These are phyloP conservation scores for Orcinus orca DNA, from an alignment of 2,113 vertebrate species.

Conservation along the genomic window DNA sequence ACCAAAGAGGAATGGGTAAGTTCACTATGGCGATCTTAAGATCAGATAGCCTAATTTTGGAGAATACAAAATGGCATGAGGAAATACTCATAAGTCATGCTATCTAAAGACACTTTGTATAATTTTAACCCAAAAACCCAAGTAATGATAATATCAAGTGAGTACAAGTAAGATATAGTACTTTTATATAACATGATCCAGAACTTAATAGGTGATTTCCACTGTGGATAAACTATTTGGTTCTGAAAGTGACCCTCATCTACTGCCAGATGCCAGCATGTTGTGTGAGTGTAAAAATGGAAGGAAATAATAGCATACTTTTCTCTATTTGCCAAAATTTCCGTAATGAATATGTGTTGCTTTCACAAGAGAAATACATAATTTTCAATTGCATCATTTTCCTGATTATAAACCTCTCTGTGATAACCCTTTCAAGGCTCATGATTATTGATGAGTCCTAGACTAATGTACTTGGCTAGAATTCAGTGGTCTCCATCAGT, in stretches of 20 bases:
- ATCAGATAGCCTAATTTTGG: not conserved
- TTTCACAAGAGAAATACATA: not conserved
- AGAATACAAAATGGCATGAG: not conserved
- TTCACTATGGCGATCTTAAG: not conserved
- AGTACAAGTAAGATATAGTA: not conserved
- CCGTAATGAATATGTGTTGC: not conserved
- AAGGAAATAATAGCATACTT: not conserved
- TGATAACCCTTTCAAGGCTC: not conserved
- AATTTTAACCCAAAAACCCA: not conserved
- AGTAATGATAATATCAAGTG: not conserved
- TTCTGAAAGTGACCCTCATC: not conserved
- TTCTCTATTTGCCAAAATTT: not conserved
- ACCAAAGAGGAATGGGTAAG: not conserved
- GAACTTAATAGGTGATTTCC: not conserved
- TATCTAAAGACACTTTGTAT: not conserved
- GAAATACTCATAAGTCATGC: not conserved
- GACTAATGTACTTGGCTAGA: not conserved
- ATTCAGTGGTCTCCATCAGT: not conserved
- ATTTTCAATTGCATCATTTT: slow-evolving; percentile 12
- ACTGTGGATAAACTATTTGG: not conserved
- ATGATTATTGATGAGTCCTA: not conserved
- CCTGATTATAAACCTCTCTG: not conserved
- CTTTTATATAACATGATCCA: not conserved
- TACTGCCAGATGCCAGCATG: not conserved
- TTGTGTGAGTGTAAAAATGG: not conserved